phyloP scores from a whole-genome alignment of 2,797 vertebrate species.

The Natrix natrix region DNA sequence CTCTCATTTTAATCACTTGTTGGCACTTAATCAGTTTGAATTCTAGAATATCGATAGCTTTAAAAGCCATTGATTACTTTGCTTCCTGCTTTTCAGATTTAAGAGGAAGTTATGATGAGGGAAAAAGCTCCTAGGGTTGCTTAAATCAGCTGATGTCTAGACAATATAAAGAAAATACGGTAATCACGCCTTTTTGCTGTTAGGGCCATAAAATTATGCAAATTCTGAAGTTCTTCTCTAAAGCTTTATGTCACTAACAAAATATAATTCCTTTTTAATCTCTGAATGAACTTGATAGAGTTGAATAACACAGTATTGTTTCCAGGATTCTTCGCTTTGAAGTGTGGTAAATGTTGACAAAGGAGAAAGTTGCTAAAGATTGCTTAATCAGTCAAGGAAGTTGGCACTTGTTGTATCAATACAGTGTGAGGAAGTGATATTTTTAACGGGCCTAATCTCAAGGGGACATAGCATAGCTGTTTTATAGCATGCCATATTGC shows the following conservation, averaged over 20 bases:
- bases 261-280: not conserved
- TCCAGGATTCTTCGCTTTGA: slow-evolving; percentile 8
- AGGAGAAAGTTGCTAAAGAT: slow-evolving; percentile 12
- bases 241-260: not conserved
- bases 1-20: not conserved
- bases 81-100: not conserved
- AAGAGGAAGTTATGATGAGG: not conserved
- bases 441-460: slow-evolving; percentile 33
- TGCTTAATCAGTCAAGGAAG: slow-evolving; percentile 27
- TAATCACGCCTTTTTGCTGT: not conserved
- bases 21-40: not conserved
- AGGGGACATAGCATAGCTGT: not conserved
- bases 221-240: not conserved
- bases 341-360: slow-evolving; percentile 1
- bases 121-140: not conserved
- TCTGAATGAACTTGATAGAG: not conserved
- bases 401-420: slow-evolving; percentile 30
- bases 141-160: not conserved
- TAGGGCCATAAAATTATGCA: not conserved
- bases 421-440: slow-evolving; percentile 1
- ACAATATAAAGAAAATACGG: not conserved
- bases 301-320: not conserved
- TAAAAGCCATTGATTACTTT: not conserved
- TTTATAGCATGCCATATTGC: not conserved
- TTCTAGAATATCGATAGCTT: not conserved